These are phyloP conservation scores for Xylota sylvarum DNA, from an alignment of 2,888 invertebrate genomes.

Conservation along the genomic window DNA sequence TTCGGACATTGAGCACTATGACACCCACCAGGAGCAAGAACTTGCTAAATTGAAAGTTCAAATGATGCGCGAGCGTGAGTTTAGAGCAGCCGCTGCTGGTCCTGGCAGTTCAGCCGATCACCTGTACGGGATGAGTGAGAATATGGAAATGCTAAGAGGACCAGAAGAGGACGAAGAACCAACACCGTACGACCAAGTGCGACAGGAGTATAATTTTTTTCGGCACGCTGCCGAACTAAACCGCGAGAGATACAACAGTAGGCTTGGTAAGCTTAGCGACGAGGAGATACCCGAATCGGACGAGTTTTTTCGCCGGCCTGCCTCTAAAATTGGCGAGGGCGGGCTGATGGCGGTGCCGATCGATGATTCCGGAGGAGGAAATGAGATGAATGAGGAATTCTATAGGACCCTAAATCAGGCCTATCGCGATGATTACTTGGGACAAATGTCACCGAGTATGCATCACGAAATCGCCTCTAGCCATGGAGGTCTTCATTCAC, in stretches of 20 bases:
- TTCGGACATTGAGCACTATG: slow-evolving; percentile 79
- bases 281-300: slow-evolving; percentile 71
- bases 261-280: slow-evolving; percentile 60
- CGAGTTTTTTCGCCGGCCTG: slow-evolving; percentile 83
- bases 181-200: slow-evolving; percentile 62
- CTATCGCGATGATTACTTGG: slow-evolving; percentile 89
- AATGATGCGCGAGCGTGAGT: slow-evolving; percentile 80
- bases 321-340: slow-evolving; percentile 81
- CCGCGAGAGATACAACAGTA: slow-evolving; percentile 74
- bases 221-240: slow-evolving; percentile 79
- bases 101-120: slow-evolving; percentile 65
- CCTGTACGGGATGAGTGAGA: slow-evolving; percentile 60
- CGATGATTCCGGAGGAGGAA: slow-evolving; percentile 82
- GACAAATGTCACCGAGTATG: slow-evolving; percentile 79
- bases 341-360: slow-evolving; percentile 81
- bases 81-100: slow-evolving; percentile 78
- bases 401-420: slow-evolving; percentile 95
- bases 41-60: slow-evolving; percentile 80
- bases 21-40: slow-evolving; percentile 79
- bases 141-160: slow-evolving; percentile 69
- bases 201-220: slow-evolving; percentile 80
- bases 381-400: slow-evolving; percentile 93
- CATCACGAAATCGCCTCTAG: slow-evolving; percentile 77
- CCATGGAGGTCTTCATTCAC: slow-evolving; percentile 84
- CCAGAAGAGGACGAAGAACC: slow-evolving; percentile 5